phyloP scores from a whole-genome alignment of 2,888 invertebrate genomes.

The Monochamus alternatus region DNA sequence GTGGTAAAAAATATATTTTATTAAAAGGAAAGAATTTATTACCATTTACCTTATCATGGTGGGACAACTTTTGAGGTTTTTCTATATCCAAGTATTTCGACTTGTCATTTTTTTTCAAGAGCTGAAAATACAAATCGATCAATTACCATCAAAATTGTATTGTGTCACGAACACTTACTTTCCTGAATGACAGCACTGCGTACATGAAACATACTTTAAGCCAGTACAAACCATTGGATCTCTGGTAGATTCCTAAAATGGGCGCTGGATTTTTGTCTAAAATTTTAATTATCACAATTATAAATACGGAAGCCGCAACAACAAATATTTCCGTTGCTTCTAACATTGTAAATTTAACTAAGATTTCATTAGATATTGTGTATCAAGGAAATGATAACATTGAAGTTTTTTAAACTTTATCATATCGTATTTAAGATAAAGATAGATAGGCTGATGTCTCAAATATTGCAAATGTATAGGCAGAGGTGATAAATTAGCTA shows the following conservation, averaged over 20 bases:
- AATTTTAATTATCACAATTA: constrained; percentile 43
- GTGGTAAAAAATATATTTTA: no score
- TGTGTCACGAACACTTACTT: constrained; percentile 67
- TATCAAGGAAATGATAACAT: neutral
- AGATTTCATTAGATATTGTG: neutral
- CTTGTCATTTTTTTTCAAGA: constrained; percentile 63
- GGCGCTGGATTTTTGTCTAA: constrained; percentile 53
- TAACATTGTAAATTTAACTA: constrained; percentile 36
- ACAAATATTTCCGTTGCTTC: constrained; percentile 38
- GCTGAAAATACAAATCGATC: neutral
- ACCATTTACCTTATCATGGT: constrained; percentile 70
- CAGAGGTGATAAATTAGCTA: no score
- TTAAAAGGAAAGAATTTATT: no score
- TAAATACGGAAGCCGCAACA: constrained; percentile 32
- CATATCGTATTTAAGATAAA: neutral
- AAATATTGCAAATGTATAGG: neutral
- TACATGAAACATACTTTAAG: constrained; percentile 73
- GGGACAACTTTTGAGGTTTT: constrained; percentile 73
- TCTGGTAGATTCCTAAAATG: constrained; percentile 72
- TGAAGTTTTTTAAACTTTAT: neutral
- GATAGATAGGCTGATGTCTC: neutral
- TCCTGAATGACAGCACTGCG: constrained; percentile 68
- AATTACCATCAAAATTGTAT: no score
- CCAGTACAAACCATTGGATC: constrained; percentile 71
- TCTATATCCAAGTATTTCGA: constrained; percentile 69